phyloP scores from a whole-genome alignment of 2,797 vertebrate genomes.

The Podarcis lilfordi region DNA sequence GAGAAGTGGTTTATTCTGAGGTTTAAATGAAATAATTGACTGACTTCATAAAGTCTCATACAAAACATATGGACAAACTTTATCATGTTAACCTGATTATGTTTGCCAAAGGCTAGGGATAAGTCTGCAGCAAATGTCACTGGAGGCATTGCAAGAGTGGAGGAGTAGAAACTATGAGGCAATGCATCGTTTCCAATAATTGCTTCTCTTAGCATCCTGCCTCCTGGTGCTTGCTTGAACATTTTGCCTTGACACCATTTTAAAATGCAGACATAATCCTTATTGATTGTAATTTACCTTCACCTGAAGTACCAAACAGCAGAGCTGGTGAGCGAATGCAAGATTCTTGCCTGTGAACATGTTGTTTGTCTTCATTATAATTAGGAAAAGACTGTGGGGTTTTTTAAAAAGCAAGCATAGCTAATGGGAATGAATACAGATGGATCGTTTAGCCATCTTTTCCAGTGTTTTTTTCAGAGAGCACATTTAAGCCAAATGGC shows the following conservation, averaged over 20 bases:
- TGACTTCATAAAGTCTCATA: too few relatives aligned
- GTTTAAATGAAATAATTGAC: not conserved
- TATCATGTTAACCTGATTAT: not conserved
- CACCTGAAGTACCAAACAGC: not conserved
- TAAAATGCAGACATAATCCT: conserved; percentile 19
- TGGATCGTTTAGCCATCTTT: conserved; percentile 17
- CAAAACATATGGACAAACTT: not conserved
- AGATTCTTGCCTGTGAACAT: conserved; percentile 31
- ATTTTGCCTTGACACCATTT: conserved; percentile 33
- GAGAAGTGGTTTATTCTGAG: not conserved
- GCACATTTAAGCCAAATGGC: conserved; percentile 35
- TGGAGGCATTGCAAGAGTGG: not conserved
- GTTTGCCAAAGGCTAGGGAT: not conserved
- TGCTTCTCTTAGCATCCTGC: conserved; percentile 30
- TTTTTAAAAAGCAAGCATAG: not conserved
- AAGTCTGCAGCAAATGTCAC: not conserved
- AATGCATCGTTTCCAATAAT: conserved; percentile 19
- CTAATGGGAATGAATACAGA: not conserved
- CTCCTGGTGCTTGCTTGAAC: not conserved
- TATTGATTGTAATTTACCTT: conserved; percentile 16
- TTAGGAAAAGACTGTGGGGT: not conserved
- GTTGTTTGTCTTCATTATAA: conserved; percentile 16
- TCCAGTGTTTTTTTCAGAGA: conserved; percentile 44
- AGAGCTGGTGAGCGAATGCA: not conserved
- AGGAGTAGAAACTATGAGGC: not conserved